Percentiles rank a stretch among this genome's conserved stretches.
Evolutionary conservation across 2,888 invertebrate genomes (phyloP).

Genomic region (Zygaena filipendulae): DNA sequence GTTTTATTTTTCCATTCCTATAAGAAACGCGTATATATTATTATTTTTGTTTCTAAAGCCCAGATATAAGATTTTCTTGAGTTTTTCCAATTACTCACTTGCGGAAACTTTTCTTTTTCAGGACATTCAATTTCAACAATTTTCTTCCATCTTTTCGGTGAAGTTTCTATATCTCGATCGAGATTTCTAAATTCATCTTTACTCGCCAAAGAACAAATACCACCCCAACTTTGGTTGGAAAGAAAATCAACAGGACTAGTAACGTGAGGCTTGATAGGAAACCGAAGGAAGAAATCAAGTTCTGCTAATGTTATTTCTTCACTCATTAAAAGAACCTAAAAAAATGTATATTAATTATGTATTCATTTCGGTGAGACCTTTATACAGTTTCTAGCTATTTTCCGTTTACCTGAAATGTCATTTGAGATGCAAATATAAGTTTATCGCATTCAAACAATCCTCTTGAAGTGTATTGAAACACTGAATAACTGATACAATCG

Average conservation of each 20-base stretch:
- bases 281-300: slow-evolving; percentile 91
- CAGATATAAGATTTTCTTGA: too few species aligned
- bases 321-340: slow-evolving; percentile 84
- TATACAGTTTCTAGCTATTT: too few species aligned
- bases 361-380: too few species aligned
- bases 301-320: slow-evolving; percentile 88
- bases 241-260: slow-evolving; percentile 96
- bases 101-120: slow-evolving; percentile 96
- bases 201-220: slow-evolving; percentile 88
- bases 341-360: neutral
- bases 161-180: slow-evolving; percentile 95
- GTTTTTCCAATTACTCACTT: too few species aligned
- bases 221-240: slow-evolving; percentile 93
- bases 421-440: slow-evolving; percentile 94
- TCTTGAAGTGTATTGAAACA: slow-evolving; percentile 93
- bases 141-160: slow-evolving; percentile 98
- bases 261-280: slow-evolving; percentile 92
- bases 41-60: too few species aligned
- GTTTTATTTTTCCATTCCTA: slow-evolving; percentile 97
- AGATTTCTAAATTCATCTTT: slow-evolving; percentile 94
- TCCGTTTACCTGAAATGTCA: slow-evolving; percentile 93
- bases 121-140: slow-evolving; percentile 95
- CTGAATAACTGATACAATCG: slow-evolving; percentile 93
- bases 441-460: slow-evolving; percentile 97
- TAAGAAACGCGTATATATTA: too few species aligned